phyloP scores from a whole-genome alignment of 2,797 vertebrate genomes.

The Pangasius sanitwongsei region DNA sequence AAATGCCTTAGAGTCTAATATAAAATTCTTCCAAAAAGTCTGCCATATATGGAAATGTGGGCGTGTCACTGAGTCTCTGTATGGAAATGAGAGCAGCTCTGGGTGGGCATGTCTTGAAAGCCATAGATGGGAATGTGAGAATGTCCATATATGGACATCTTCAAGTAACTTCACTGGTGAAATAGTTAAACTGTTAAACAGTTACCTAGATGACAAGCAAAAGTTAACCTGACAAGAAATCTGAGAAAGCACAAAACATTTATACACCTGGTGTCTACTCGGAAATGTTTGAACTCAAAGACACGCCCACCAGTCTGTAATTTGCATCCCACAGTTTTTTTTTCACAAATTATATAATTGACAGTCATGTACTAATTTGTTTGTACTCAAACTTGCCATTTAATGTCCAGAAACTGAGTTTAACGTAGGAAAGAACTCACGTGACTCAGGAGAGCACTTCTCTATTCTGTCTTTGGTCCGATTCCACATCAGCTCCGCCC shows the following conservation, averaged over 20 bases:
- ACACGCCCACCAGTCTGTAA: background rate
- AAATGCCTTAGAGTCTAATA: background rate
- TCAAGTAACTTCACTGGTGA: background rate
- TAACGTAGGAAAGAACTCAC: conserved; percentile 67
- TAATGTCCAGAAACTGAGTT: background rate
- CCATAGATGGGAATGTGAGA: background rate
- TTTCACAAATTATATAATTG: background rate
- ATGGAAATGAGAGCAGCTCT: background rate
- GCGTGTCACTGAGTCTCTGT: background rate
- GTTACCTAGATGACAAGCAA: background rate
- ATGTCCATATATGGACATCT: background rate
- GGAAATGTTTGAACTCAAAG: background rate
- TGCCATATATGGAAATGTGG: background rate
- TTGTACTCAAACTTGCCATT: background rate
- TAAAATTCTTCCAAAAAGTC: background rate
- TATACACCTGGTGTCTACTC: background rate
- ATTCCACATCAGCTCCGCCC: conserved; percentile 79
- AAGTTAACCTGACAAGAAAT: background rate
- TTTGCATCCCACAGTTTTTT: background rate
- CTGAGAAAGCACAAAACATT: background rate
- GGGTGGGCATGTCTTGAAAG: background rate
- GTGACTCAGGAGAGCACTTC: conserved; percentile 82
- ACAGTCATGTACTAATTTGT: background rate
- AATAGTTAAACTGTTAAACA: background rate
- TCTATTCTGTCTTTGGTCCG: conserved; percentile 72